Evolutionary conservation across 2,888 invertebrate genomes (phyloP), one percentile per base, ranked within the genome.

Genomic region (Monoplex corrugatus): DNA sequence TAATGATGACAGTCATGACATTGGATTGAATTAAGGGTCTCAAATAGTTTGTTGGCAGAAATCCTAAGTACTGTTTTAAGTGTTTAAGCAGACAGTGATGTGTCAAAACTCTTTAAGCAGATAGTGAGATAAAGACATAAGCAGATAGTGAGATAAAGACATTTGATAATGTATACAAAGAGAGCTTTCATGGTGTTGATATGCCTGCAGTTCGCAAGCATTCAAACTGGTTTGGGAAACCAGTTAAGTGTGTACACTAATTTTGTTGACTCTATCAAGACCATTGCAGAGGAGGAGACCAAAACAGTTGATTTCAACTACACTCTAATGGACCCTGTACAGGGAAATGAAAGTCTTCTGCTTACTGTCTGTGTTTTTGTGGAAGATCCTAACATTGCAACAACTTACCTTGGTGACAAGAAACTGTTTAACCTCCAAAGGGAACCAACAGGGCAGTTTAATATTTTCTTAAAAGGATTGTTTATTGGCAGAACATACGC

Each of bases 401-500:
- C 13, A 23, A 32, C 50, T 16, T 23, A 85, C 23, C 5, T 35
- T 16, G 1, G 8, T 16, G n/a, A 43, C 43, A 23, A 40, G 0
- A 19, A 43, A 43, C 0, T 28, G n/a, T 57, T 86, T 68, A 38
- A 68, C 40, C 86, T 86, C 28, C 10, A 23, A 32, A 38, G 32
- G 35, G 32, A 75, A 2, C 35, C 23, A 0, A 19, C 45, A 19
- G 87, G 75, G 32, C 23, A 38, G 28, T 78, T 87, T n/a, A 35
- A 6, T n/a, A 19, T 75, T 28, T 75, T 35, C 6, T 0, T 87
- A 19, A 87, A 87, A 38, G 89, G 89, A 23, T 32, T 40, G 75
- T 87, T 89, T 75, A 8, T 89, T 28, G 89, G 89, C 38, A 86
- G 87, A 72, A 87, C 89, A 75, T 45, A 85, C 68, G 40, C 78